Evolutionary conservation across 2,888 invertebrate genomes (phyloP), one percentile per base, ranked within the genome.

Genomic region (Aphrophora alni): DNA sequence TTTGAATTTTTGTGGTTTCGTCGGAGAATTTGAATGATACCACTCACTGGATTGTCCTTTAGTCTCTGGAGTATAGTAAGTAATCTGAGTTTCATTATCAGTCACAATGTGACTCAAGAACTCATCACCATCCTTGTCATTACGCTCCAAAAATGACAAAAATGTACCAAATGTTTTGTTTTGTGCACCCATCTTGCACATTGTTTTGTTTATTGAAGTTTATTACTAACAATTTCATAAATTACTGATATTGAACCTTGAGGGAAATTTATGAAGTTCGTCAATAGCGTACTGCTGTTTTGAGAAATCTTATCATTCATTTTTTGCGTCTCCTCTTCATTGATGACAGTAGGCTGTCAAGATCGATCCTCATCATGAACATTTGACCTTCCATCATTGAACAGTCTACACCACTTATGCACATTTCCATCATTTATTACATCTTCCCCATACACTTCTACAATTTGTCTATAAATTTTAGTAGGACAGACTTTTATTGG

Each of bases 1-100:
- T 78, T 78, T 80, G 78, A 82, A 81, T 28, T 80, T 10, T 33
- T 10, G 10, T 33, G n/a, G n/a, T n/a, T n/a, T n/a, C n/a, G n/a
- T n/a, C n/a, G n/a, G n/a, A n/a, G n/a, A n/a, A n/a, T n/a, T n/a
- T n/a, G n/a, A n/a, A n/a, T n/a, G n/a, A n/a, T n/a, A n/a, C n/a
- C n/a, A n/a, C n/a, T n/a, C n/a, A n/a, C n/a, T n/a, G n/a, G n/a
- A n/a, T n/a, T n/a, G n/a, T n/a, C n/a, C n/a, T n/a, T n/a, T n/a
- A n/a, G n/a, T n/a, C n/a, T n/a, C n/a, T n/a, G n/a, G n/a, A n/a
- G n/a, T n/a, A n/a, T n/a, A n/a, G n/a, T n/a, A n/a, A n/a, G n/a
- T n/a, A n/a, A n/a, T n/a, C n/a, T n/a, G n/a, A n/a, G n/a, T n/a
- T n/a, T n/a, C n/a, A n/a, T n/a, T n/a, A n/a, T n/a, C n/a, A n/a